Base-by-base conservation (phyloP, 92 coral and sea anemone genomes). In the Montipora capitata region DNA sequence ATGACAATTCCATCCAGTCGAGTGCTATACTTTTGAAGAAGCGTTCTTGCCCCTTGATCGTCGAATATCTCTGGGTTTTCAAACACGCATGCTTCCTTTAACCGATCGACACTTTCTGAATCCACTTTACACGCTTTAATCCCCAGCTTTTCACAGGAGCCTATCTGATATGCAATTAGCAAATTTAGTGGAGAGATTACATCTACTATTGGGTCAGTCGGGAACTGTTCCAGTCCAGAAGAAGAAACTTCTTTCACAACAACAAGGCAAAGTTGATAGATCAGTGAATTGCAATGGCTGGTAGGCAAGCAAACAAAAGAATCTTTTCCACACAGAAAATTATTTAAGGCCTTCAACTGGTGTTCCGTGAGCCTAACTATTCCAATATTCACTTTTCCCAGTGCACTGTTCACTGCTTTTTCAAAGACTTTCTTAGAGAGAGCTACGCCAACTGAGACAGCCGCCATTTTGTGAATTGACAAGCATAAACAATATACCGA, bases 261-360 rank as follows among this genome's bases (percentile, higher is more conserved):
- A 27, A 27, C 72, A 66, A 44, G 72, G 40, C 72, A 66, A 66
- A 66, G 39, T 27, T 66, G 72, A 38, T 66, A 66, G 11, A 66
- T 66, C 8, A 66, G 41, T 5, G 72, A 20, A 6, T 66, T 66
- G 39, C 72, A 15, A 18, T 66, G 72, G 40, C 72, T 43, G 42
- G 72, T 66, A 18, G 72, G 72, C 13, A 66, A 38, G 13, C 14
- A 9, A 38, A 66, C 72, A 66, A 66, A 66, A 15, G 42, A 18
- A 66, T 18, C 41, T 18, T 66, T 10, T 9, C 72, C 72, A 66
- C 72, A 27, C 72, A 66, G 72, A 66, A 66, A 66, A 66, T 57
- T 57, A 57, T 10, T 11, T 15, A 11, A 57, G 15, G 15, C 16
- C 63, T 57, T 57, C 16, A 14, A 57, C 63, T 57, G 63, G 63